Evolutionary conservation across 1,140 invertebrate genomes (phyloP).

Genomic region (Drosophila bipectinata): DNA sequence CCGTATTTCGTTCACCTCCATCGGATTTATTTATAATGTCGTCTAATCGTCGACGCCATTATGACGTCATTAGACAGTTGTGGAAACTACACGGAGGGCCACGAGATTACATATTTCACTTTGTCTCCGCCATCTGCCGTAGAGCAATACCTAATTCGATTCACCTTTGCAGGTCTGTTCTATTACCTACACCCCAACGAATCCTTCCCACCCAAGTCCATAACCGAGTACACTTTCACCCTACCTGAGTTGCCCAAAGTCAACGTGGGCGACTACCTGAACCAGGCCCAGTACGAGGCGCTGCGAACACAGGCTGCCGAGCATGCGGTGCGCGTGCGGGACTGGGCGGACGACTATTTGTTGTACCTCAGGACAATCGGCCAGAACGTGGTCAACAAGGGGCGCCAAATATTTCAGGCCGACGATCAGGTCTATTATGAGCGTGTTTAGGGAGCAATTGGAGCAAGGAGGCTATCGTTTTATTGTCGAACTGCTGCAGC

Average conservation of each 20-base stretch:
- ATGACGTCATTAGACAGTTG: conserved; percentile 38
- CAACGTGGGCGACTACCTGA: conserved; percentile 67
- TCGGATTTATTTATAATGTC: conserved; percentile 34
- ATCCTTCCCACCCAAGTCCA: conserved; percentile 76
- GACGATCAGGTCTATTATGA: conserved; percentile 71
- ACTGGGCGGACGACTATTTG: conserved; percentile 80
- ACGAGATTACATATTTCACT: conserved; percentile 45
- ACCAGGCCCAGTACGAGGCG: conserved; percentile 61
- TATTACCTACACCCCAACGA: conserved; percentile 83
- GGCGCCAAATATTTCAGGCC: conserved; percentile 68
- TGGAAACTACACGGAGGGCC: not conserved
- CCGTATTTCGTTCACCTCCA: conserved; percentile 48
- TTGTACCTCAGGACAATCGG: conserved; percentile 75
- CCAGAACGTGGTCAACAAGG: conserved; percentile 69
- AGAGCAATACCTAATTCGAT: conserved; percentile 30
- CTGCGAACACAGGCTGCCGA: conserved; percentile 64
- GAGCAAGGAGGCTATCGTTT: conserved; percentile 51
- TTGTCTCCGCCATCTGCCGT: conserved; percentile 20
- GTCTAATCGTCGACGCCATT: conserved; percentile 21
- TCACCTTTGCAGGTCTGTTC: conserved; percentile 73
- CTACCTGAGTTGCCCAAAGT: conserved; percentile 69
- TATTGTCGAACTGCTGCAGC: conserved; percentile 63
- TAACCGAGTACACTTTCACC: conserved; percentile 57
- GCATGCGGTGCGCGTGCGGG: conserved; percentile 66
- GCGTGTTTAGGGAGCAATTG: conserved; percentile 66